These are phyloP conservation scores for Drosophila repleta DNA, from an alignment of 1,140 invertebrate genomes.

Conservation along the genomic window DNA sequence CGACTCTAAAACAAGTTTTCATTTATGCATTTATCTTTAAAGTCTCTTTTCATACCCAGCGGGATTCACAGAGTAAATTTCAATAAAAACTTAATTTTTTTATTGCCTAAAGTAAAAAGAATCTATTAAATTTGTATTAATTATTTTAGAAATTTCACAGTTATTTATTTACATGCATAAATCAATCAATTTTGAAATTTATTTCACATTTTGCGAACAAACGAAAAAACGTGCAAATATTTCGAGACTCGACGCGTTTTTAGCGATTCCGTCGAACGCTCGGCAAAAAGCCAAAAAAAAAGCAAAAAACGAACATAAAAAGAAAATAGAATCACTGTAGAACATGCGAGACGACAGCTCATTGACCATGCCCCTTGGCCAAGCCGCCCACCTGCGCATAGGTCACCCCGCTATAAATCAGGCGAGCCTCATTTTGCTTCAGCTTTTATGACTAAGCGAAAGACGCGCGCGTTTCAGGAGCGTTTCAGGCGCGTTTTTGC, in stretches of 20 bases:
- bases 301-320: not conserved
- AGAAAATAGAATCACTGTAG: not conserved
- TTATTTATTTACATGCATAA: too few relatives aligned
- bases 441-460: conserved; percentile 58
- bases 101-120: too few relatives aligned
- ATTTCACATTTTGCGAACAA: not conserved
- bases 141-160: not conserved
- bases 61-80: conserved; percentile 3
- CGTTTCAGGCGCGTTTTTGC: not conserved
- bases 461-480: conserved; percentile 21
- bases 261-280: conserved; percentile 22
- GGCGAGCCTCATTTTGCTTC: not conserved
- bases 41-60: conserved; percentile 12
- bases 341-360: conserved; percentile 31
- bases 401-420: conserved; percentile 13
- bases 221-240: conserved; percentile 66
- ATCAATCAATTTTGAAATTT: not conserved
- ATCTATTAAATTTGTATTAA: not conserved
- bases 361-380: conserved; percentile 4
- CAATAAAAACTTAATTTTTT: conserved; percentile 5
- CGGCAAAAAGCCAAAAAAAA: conserved; percentile 42
- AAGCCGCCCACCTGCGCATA: not conserved
- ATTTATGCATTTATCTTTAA: not conserved
- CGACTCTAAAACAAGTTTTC: not conserved
- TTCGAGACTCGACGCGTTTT: conserved; percentile 23